Evolutionary conservation across 2,113 vertebrate species (phyloP).

Genomic region (Sceloporus undulatus): DNA sequence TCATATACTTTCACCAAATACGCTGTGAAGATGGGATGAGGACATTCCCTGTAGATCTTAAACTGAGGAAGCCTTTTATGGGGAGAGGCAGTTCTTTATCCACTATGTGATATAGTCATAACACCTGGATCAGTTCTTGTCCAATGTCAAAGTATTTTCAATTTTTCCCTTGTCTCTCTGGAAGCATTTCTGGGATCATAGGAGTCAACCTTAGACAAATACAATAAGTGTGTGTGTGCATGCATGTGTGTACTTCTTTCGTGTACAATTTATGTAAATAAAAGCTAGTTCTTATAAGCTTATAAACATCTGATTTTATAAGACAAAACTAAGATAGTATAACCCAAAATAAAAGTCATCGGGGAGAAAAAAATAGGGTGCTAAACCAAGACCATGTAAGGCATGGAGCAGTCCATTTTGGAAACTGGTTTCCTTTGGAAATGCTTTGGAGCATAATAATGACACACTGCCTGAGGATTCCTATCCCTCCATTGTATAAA

Average conservation of each 20-base stretch:
- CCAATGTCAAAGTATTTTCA: not conserved
- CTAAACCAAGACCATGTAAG: slow-evolving; percentile 78
- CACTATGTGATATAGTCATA: too few relatives aligned
- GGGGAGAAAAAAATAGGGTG: not conserved
- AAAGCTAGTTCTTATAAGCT: slow-evolving; percentile 42
- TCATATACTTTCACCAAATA: too few relatives aligned
- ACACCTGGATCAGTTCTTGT: too few relatives aligned
- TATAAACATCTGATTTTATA: slow-evolving; percentile 68
- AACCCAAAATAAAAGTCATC: slow-evolving; percentile 61
- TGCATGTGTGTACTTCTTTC: slow-evolving; percentile 27
- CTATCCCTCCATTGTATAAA: slow-evolving; percentile 80
- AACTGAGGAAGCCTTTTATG: too few relatives aligned
- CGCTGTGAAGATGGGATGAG: too few relatives aligned
- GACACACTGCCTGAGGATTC: slow-evolving; percentile 81
- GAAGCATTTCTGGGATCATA: not conserved
- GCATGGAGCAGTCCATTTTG: slow-evolving; percentile 74
- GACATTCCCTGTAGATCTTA: too few relatives aligned
- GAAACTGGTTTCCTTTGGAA: slow-evolving; percentile 81
- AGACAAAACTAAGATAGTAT: slow-evolving; percentile 69
- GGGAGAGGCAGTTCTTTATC: too few relatives aligned
- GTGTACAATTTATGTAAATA: slow-evolving; percentile 75
- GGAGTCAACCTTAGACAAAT: not conserved
- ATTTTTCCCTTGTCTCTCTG: not conserved
- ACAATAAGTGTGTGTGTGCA: slow-evolving; percentile 12
- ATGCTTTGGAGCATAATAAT: slow-evolving; percentile 75